These are phyloP conservation scores for Danaus chrysippus DNA, from an alignment of 2,888 invertebrate genomes.

Conservation along the genomic window DNA sequence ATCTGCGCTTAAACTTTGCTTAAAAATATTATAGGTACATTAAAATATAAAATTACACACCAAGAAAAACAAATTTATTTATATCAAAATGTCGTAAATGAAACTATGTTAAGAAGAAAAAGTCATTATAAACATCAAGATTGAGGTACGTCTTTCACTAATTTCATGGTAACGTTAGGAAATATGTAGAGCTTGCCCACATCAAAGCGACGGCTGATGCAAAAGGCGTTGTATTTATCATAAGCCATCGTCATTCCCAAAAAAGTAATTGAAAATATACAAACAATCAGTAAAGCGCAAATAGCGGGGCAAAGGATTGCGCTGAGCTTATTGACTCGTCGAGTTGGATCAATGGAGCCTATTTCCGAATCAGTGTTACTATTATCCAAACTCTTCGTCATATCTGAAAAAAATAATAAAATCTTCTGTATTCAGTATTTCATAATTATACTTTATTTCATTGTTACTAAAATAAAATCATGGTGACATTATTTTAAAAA, in stretches of 20 bases:
- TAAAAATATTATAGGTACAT: no score
- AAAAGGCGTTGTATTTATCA: slow-evolving; percentile 58
- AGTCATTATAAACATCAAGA: no score
- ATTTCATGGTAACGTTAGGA: slow-evolving; percentile 44
- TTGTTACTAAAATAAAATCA: no score
- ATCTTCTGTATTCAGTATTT: not conserved
- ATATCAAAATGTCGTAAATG: not conserved
- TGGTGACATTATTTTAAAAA: no score
- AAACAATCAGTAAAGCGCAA: slow-evolving; percentile 58
- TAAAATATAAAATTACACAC: no score
- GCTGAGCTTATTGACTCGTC: slow-evolving; percentile 47
- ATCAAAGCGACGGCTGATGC: slow-evolving; percentile 47
- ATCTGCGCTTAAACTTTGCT: no score
- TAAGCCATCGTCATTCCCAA: slow-evolving; percentile 55
- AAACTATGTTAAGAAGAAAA: not conserved
- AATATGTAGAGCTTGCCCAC: slow-evolving; percentile 51
- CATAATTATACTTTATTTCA: not conserved
- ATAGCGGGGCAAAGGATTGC: slow-evolving; percentile 62
- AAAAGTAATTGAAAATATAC: slow-evolving; percentile 51
- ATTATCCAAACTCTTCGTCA: slow-evolving; percentile 50
- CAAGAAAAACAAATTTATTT: no score
- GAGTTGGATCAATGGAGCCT: slow-evolving; percentile 41
- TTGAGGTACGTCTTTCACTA: slow-evolving; percentile 2
- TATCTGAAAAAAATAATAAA: slow-evolving; percentile 40
- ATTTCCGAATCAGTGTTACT: slow-evolving; percentile 56